Conservation (phyloP, 2,113 vertebrate species). For the Odontophorus gujanensis region DNA sequence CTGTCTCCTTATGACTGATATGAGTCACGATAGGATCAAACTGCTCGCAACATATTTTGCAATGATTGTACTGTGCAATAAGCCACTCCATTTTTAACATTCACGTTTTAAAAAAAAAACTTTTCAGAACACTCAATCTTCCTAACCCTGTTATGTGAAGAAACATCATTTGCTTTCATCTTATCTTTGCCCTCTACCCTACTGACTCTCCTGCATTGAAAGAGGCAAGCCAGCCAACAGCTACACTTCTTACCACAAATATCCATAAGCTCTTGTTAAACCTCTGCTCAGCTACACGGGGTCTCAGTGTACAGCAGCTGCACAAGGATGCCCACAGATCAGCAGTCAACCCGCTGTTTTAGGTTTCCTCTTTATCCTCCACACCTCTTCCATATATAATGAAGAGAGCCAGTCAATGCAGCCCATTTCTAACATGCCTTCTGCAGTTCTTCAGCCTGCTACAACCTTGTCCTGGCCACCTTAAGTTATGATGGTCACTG, state of each 20-base stretch:
- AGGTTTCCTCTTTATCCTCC: background rate
- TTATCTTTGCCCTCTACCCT: background rate
- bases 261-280: background rate
- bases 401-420: rapidly evolving
- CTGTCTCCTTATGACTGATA: background rate
- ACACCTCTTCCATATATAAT: rapidly evolving
- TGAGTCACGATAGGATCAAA: rapidly evolving
- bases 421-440: rapidly evolving
- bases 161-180: background rate
- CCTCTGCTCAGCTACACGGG: rapidly evolving
- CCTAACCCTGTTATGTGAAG: rapidly evolving
- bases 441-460: background rate
- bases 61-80: background rate
- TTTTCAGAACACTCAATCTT: background rate
- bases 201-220: background rate
- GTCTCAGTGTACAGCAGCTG: rapidly evolving
- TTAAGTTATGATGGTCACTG: background rate
- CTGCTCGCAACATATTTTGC: background rate
- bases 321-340: background rate
- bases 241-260: no score
- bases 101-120: no score
- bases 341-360: background rate
- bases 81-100: no score
- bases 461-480: background rate
- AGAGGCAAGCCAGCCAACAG: background rate